Evolutionary conservation across 2,797 vertebrate species (phyloP), one percentile per base, ranked within the genome.

Genomic region (Pseudomugil tenellus): DNA sequence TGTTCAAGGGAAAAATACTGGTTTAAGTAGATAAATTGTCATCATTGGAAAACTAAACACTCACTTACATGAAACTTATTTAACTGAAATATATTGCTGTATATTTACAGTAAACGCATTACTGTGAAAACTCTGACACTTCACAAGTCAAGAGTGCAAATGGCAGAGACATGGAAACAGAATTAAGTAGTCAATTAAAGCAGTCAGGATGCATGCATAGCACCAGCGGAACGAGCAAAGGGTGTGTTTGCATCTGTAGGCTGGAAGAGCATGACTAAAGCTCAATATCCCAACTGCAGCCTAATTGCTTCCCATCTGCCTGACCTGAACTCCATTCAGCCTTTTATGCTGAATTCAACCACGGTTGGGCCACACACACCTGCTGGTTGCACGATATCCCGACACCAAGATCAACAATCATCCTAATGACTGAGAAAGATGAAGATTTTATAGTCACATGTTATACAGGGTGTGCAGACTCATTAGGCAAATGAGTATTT

Each of bases 241-340:
- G 49, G 34, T 49, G 56, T 65, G 63, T 29, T 41, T 52, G 62
- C 59, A 34, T 63, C 32, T 32, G 25, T 25, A 21, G 9, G 35
- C 25, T 21, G 16, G 16, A 28, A 70, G 55, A 48, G 56, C 39
- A 31, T 25, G 28, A 71, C 63, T 69, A 76, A 73, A 76, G 60
- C 70, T 76, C n/a, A 14, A 68, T 65, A 79, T 49, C 43, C 43
- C 6, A 76, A 71, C 70, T 79, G 34, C 7, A 23, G 68, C 64
- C 63, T 76, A 79, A 81, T 81, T 76, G 69, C 69, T 74, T 79
- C 41, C 63, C 67, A 34, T 79, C 63, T 65, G 69, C 68, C 69
- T 78, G 21, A 21, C 52, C 57, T 57, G 72, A 76, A 72, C 75
- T 63, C 53, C 34, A 13, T 55, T 63, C 37, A 29, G 35, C 58